Conservation (phyloP, 2,113 vertebrate species). For the Crotalus horridus region DNA sequence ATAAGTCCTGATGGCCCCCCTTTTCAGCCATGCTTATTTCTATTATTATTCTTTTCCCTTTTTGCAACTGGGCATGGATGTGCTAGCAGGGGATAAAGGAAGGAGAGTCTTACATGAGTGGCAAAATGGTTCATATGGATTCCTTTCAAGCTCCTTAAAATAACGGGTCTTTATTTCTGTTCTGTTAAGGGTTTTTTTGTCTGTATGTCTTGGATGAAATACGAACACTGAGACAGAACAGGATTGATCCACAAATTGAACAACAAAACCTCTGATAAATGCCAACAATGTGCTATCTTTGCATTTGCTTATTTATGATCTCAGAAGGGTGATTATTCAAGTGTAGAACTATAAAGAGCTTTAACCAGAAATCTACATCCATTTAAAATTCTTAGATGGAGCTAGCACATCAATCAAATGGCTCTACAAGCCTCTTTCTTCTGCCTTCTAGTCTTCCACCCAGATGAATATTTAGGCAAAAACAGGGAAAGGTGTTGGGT, state of each 20-base stretch:
- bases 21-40: neutral
- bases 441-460: neutral
- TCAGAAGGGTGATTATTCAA: neutral
- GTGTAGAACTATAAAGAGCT: neutral
- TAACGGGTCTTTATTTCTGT: neutral
- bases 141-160: neutral
- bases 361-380: neutral
- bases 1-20: neutral
- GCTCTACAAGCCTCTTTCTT: neutral
- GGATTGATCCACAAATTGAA: neutral
- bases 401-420: neutral
- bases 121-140: neutral
- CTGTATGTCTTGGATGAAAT: neutral
- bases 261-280: neutral
- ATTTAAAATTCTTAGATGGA: constrained; percentile 1
- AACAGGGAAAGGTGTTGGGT: neutral
- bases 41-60: neutral
- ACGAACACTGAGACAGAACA: neutral
- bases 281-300: neutral
- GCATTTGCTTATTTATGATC: constrained; percentile 5
- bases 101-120: too few species aligned
- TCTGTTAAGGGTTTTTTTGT: neutral
- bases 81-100: neutral
- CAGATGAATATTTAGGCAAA: neutral
- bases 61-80: neutral